phyloP scores from a whole-genome alignment of 2,113 vertebrate species.

The Tautogolabrus adspersus region DNA sequence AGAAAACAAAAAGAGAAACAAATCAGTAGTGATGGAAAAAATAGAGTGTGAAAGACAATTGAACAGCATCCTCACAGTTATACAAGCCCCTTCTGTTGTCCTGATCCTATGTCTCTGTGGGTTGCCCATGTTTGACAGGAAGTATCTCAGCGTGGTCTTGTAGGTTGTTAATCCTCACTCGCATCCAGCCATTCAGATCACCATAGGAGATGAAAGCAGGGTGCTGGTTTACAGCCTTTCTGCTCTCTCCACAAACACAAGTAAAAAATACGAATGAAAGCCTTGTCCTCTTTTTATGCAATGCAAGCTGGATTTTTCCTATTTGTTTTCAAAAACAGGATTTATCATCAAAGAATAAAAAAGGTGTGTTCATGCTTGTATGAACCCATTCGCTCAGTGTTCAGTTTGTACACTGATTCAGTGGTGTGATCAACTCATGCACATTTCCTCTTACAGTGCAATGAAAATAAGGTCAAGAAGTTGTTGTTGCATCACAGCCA shows the following conservation, averaged over 20 bases:
- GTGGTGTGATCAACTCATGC: not conserved
- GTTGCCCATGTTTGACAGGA: slow-evolving; percentile 63
- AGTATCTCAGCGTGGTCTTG: slow-evolving; percentile 63
- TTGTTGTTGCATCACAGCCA: not conserved
- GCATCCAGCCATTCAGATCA: slow-evolving; percentile 45
- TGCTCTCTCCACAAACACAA: slow-evolving; percentile 8
- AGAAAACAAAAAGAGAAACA: not conserved
- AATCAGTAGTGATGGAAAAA: not conserved
- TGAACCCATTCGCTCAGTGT: not conserved
- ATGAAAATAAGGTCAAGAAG: not conserved
- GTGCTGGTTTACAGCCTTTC: slow-evolving; percentile 28
- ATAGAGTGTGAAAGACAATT: slow-evolving; percentile 11
- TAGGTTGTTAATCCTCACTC: slow-evolving; percentile 64
- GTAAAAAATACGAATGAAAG: not conserved
- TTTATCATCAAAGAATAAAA: not conserved
- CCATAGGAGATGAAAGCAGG: slow-evolving; percentile 31
- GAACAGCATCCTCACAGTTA: slow-evolving; percentile 27
- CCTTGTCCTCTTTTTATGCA: not conserved
- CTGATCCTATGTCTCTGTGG: slow-evolving; percentile 46
- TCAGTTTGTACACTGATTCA: not conserved
- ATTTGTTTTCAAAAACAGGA: not conserved
- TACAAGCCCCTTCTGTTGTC: slow-evolving; percentile 27
- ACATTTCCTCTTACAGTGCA: not conserved
- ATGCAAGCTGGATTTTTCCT: not conserved
- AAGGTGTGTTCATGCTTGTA: not conserved